Conservation (phyloP, 2,888 invertebrate genomes). For the Plebejus anna region DNA sequence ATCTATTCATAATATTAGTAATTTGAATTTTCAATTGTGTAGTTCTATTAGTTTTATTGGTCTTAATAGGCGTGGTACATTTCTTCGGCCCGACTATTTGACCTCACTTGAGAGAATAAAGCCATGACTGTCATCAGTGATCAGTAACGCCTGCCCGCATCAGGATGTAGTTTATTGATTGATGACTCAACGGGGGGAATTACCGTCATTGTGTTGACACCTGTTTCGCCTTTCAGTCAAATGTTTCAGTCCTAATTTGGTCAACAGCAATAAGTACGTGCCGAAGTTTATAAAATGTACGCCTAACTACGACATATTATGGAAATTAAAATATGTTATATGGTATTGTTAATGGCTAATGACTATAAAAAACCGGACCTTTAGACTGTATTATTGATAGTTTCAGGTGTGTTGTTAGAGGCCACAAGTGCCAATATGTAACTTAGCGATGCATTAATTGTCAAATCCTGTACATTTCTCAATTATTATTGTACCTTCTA, state of each 20-base stretch:
- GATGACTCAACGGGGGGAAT: constrained; percentile 56
- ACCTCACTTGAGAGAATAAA: constrained; percentile 67
- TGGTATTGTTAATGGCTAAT: too few species aligned
- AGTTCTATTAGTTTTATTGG: constrained; percentile 65
- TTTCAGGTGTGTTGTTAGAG: too few species aligned
- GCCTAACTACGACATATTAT: too few species aligned
- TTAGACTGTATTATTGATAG: too few species aligned
- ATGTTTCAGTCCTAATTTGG: not conserved
- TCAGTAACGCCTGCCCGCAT: constrained; percentile 70
- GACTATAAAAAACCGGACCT: too few species aligned
- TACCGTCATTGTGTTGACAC: constrained; percentile 52
- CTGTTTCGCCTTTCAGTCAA: constrained; percentile 34
- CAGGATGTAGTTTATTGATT: constrained; percentile 73
- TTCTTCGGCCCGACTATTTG: constrained; percentile 66
- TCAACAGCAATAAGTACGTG: too few species aligned
- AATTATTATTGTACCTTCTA: too few species aligned
- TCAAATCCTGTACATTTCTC: too few species aligned
- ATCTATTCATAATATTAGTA: not conserved
- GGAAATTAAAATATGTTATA: too few species aligned
- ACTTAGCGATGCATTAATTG: too few species aligned
- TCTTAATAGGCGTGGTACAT: constrained; percentile 58
- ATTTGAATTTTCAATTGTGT: constrained; percentile 4
- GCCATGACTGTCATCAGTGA: constrained; percentile 69
- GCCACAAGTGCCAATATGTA: too few species aligned
- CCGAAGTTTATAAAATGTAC: too few species aligned